Conservation (phyloP, 2,888 invertebrate species). For the Xestobium rufovillosum region DNA sequence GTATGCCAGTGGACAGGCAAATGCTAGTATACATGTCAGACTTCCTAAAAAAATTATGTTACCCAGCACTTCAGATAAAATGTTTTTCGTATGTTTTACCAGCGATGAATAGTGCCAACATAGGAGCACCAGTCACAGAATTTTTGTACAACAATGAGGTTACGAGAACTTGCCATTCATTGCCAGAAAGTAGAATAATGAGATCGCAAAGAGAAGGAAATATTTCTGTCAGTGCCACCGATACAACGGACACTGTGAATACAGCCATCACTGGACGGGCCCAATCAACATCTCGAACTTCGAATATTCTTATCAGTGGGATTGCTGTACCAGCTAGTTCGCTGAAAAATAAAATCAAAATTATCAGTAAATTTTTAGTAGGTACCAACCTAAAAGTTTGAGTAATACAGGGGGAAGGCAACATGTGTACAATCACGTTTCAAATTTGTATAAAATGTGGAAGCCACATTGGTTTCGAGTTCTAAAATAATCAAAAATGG, state of each 20-base stretch:
- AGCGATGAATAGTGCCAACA: conserved; percentile 56
- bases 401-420: too few relatives aligned
- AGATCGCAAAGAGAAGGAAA: conserved; percentile 51
- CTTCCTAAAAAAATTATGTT: conserved; percentile 45
- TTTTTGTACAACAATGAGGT: conserved; percentile 54
- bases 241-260: conserved; percentile 52
- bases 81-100: conserved; percentile 37
- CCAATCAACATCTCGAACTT: conserved; percentile 54
- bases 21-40: conserved; percentile 54
- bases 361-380: neutral
- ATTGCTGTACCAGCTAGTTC: conserved; percentile 52
- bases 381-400: too few relatives aligned
- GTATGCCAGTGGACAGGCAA: conserved; percentile 55
- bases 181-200: conserved; percentile 51
- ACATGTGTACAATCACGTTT: too few relatives aligned
- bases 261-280: conserved; percentile 53
- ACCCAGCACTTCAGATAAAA: too few relatives aligned
- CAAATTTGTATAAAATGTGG: too few relatives aligned
- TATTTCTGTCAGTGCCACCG: conserved; percentile 55
- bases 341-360: conserved; percentile 32
- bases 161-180: conserved; percentile 56
- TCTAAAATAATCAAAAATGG: too few relatives aligned
- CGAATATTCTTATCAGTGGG: conserved; percentile 52
- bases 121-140: conserved; percentile 53
- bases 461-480: too few relatives aligned